A percentile compares a stretch with the other conserved stretches of the same genome.
These are phyloP conservation scores for Caenorhabditis sp. DNA, from an alignment of 2,888 invertebrate genomes.

Conservation along the genomic window DNA sequence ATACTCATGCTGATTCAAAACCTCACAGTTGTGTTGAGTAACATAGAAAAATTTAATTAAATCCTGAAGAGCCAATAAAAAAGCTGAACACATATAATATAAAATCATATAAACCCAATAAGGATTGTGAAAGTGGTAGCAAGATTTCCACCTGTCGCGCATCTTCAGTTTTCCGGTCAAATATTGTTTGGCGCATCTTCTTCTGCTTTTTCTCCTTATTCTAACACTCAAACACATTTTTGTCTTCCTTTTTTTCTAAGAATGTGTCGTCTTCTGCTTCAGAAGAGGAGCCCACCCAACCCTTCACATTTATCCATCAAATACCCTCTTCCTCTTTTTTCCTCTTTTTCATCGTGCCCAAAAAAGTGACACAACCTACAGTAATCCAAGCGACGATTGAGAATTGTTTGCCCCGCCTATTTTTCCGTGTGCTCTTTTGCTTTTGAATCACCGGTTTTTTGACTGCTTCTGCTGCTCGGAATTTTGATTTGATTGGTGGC, in stretches of 20 bases:
- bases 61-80: background rate
- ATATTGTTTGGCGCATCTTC: background rate
- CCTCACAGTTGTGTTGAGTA: background rate
- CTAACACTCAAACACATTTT: background rate
- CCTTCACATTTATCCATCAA: conserved; percentile 2
- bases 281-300: conserved; percentile 4
- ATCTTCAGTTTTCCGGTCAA: background rate
- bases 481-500: background rate
- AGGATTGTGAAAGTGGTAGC: too few species aligned
- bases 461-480: background rate
- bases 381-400: conserved; percentile 1
- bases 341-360: background rate
- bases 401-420: conserved; percentile 3
- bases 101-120: background rate
- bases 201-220: background rate
- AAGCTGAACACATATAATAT: background rate
- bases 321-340: background rate
- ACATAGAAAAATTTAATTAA: background rate
- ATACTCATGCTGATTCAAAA: too few species aligned
- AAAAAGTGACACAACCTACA: background rate
- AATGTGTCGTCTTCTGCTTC: background rate
- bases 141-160: background rate
- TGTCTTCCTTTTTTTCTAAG: background rate
- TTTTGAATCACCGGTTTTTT: background rate
- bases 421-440: background rate